Base-by-base conservation (phyloP, 2,113 vertebrate species). In the Eptatretus burgeri region DNA sequence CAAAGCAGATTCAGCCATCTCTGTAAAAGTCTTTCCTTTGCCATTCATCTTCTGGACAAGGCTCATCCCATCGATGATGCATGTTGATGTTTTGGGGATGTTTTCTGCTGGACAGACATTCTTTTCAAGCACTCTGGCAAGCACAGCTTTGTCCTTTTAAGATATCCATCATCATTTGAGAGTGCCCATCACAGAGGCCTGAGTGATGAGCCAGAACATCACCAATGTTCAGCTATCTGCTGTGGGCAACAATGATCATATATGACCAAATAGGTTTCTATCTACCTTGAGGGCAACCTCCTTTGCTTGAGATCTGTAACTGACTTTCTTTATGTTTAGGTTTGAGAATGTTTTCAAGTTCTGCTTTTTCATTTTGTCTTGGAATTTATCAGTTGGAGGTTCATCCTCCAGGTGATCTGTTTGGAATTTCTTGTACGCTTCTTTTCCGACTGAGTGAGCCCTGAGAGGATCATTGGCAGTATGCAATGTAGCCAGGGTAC, bases 51-150 rank as follows among this genome's bases (percentile, higher is more conserved):
- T 56, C 52, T 56, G 52, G 52, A 56, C 52, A 14, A 56, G 18
- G 52, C 52, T 56, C 52, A 56, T 56, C 18, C 52, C 52, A n/a
- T n/a, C n/a, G n/a, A 56, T 56, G 52, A 56, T 56, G 18, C 52
- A 56, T 56, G 8, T 17, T 56, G 52, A 56, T 2, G 52, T 14
- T 56, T 7, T 17, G 18, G 52, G 52, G 18, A 56, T 56, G 18
- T 16, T 17, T 56, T 56, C 18, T 56, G 52, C 18, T 14, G 52
- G 18, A 4, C 14, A 56, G 14, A 56, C 52, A 56, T 56, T 56
- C 52, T 17, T 56, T 16, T 56, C 5, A 16, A 56, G 52, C 52
- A 16, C 52, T 56, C 52, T 56, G 52, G 52, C 14, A 56, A 56
- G 52, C 18, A 17, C 52, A 16, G 52, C 52, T 56, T 56, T 56